Evolutionary conservation across 37 sponge, comb jelly and placozoan species (phyloP).

Genomic region (Eunapius fragilis): DNA sequence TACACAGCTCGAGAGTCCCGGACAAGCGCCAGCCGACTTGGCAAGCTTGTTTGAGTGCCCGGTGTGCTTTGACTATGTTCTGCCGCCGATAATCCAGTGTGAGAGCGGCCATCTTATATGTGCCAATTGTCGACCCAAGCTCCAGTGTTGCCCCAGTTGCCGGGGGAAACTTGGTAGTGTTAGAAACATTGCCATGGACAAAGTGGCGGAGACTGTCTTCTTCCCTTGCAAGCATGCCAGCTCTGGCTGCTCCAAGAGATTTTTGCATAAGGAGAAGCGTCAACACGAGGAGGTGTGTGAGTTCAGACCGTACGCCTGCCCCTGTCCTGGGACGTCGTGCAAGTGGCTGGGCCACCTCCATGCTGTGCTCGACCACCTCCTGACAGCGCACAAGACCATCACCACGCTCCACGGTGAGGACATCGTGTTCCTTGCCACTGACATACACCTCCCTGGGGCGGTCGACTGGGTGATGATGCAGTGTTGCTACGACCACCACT

Average conservation of each 20-base stretch:
- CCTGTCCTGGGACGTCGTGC: constrained; percentile 95
- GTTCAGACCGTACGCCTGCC: constrained; percentile 92
- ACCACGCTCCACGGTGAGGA: constrained; percentile 95
- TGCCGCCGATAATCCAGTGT: constrained; percentile 97
- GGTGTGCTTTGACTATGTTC: constrained; percentile 98
- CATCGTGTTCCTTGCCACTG: constrained; percentile 97
- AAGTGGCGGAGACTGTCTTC: constrained; percentile 84
- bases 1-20: not conserved
- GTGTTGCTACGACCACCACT: constrained; percentile 89
- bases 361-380: constrained; percentile 81
- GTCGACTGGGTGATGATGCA: constrained; percentile 99
- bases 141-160: constrained; percentile 91
- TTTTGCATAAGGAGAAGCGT: constrained; percentile 79
- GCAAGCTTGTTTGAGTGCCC: constrained; percentile 95
- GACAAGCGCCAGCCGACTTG: constrained; percentile 57
- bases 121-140: constrained; percentile 82
- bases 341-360: constrained; percentile 90
- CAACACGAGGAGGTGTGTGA: constrained; percentile 91
- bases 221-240: constrained; percentile 91
- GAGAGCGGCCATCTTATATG: constrained; percentile 96
- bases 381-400: constrained; percentile 87
- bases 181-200: constrained; percentile 98
- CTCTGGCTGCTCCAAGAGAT: constrained; percentile 77
- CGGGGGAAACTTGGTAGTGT: constrained; percentile 84
- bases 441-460: constrained; percentile 91